A percentile compares a stretch with the other conserved stretches of the same genome.
These are phyloP conservation scores for Heterocephalus glaber DNA, from an alignment of 2,113 vertebrate genomes.

Conservation along the genomic window DNA sequence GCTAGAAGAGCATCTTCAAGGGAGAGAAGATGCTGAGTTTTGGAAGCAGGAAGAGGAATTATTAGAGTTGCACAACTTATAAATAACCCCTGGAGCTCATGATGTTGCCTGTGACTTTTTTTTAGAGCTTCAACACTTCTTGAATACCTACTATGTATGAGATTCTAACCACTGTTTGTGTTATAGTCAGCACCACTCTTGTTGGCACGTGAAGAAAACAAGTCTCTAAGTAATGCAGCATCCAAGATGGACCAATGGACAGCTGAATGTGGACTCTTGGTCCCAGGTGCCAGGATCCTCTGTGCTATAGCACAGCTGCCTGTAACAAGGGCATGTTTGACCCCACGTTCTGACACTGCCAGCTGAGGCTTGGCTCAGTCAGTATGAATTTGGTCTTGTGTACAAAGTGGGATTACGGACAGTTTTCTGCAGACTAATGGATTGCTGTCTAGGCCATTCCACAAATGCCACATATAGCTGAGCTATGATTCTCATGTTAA, in stretches of 20 bases:
- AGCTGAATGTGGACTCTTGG: neutral
- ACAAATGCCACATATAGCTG: neutral
- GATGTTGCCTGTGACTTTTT: neutral
- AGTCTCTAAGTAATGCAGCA: neutral
- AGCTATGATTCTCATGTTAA: neutral
- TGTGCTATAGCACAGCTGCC: rapidly evolving
- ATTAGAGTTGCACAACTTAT: neutral
- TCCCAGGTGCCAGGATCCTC: neutral
- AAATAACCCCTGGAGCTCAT: neutral
- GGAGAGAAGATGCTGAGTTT: neutral
- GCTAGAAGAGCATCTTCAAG: neutral
- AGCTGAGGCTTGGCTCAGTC: neutral
- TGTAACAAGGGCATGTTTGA: rapidly evolving
- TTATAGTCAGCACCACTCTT: neutral
- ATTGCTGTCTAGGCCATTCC: neutral
- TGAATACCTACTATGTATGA: rapidly evolving
- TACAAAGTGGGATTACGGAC: neutral
- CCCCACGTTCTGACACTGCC: neutral
- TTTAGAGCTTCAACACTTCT: neutral
- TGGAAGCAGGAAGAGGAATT: neutral
- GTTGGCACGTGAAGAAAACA: neutral
- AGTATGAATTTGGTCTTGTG: neutral
- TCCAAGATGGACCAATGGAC: too few relatives aligned
- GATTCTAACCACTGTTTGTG: rapidly evolving
- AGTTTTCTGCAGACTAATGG: neutral